Percentiles rank a stretch among this genome's conserved stretches.
Evolutionary conservation across 2,113 vertebrate species (phyloP).

Genomic region (Archocentrus centrarchus): DNA sequence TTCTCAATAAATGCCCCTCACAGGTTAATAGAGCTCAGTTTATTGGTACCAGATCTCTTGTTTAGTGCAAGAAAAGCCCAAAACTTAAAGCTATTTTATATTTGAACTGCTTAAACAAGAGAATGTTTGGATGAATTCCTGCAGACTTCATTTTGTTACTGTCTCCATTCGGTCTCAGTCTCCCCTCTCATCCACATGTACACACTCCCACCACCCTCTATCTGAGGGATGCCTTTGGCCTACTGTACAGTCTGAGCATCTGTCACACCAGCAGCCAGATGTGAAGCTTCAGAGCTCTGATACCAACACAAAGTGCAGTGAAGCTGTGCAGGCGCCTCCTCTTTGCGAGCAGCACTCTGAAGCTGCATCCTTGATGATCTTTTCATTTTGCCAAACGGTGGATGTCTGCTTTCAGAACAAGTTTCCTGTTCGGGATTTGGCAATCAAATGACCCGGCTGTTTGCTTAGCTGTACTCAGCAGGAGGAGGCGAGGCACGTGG

Average conservation of each 20-base stretch:
- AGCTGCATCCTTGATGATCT: background rate
- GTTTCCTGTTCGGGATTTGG: background rate
- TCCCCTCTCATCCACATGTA: background rate
- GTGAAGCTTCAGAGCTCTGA: slow-evolving; percentile 50
- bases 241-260: slow-evolving; percentile 19
- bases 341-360: background rate
- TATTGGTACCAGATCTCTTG: accelerated
- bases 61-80: background rate
- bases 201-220: slow-evolving; percentile 36
- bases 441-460: background rate
- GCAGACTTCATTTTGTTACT: background rate
- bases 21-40: background rate
- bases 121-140: background rate
- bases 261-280: slow-evolving; percentile 62
- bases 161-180: slow-evolving; percentile 16
- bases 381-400: background rate
- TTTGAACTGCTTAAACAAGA: background rate
- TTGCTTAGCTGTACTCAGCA: background rate
- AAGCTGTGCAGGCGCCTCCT: background rate
- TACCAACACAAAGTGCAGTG: background rate
- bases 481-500: background rate
- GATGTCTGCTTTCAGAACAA: background rate
- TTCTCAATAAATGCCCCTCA: background rate
- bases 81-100: background rate
- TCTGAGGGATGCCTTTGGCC: slow-evolving; percentile 50